Evolutionary conservation across 2,888 invertebrate genomes (phyloP).

Genomic region (Oscheius sp.): DNA sequence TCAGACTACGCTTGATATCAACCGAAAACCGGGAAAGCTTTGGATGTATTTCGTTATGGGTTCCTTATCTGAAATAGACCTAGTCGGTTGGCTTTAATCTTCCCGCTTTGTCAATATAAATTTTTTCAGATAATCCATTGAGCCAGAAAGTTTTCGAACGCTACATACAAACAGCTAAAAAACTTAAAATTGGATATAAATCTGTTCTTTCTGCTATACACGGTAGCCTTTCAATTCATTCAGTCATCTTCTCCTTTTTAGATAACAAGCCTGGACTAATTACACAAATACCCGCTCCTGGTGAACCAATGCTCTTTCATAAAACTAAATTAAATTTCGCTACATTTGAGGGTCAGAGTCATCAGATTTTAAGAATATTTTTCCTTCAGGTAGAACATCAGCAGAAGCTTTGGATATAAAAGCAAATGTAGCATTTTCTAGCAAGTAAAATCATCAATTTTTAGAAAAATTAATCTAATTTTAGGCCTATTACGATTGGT

Average conservation of each 20-base stretch:
- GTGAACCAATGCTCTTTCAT: constrained; percentile 15
- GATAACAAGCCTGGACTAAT: constrained; percentile 18
- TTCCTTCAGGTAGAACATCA: constrained; percentile 13
- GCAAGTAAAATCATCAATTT: constrained; percentile 1
- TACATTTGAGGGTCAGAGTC: constrained; percentile 11
- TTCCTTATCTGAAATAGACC: constrained; percentile 23
- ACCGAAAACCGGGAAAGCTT: background rate
- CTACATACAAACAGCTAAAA: constrained; percentile 5
- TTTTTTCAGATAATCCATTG: constrained; percentile 11
- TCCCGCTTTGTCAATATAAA: background rate
- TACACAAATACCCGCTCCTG: background rate
- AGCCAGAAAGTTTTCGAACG: constrained; percentile 13
- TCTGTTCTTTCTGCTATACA: constrained; percentile 20
- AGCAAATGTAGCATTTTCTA: constrained; percentile 22
- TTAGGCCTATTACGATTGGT: constrained; percentile 7
- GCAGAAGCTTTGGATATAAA: constrained; percentile 11
- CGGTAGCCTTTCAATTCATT: no score
- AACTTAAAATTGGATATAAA: constrained; percentile 16
- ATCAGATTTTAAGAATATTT: background rate
- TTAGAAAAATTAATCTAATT: background rate
- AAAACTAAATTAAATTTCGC: constrained; percentile 7
- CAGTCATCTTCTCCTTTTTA: background rate
- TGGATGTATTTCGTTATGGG: constrained; percentile 29
- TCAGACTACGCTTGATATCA: constrained; percentile 12
- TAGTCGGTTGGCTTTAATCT: constrained; percentile 8